Evolutionary conservation across 92 coral and sea anemone genomes (phyloP).

Genomic region (Paramuricea clavata): DNA sequence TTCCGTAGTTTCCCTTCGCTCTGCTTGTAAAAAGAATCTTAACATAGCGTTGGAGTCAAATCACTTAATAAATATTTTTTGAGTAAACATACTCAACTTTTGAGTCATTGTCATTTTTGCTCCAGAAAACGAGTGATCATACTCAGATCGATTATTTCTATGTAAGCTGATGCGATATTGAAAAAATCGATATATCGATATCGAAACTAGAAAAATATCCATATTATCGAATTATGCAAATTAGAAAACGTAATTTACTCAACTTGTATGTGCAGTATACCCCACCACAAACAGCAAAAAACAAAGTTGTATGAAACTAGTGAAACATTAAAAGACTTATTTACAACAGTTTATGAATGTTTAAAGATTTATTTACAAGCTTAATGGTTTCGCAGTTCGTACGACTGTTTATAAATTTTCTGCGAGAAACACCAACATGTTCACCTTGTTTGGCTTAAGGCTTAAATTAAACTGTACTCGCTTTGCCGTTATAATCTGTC

Average conservation of each 20-base stretch:
- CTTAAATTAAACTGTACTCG: conserved; percentile 22
- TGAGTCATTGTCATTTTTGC: too few relatives aligned
- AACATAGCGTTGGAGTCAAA: too few relatives aligned
- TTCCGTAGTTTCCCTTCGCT: too few relatives aligned
- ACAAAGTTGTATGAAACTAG: conserved; percentile 8
- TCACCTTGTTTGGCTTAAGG: conserved; percentile 16
- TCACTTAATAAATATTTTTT: too few relatives aligned
- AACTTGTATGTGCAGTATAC: conserved; percentile 4
- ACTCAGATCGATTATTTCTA: too few relatives aligned
- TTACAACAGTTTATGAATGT: not conserved
- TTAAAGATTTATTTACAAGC: not conserved
- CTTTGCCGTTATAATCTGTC: conserved; percentile 46
- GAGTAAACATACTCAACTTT: too few relatives aligned
- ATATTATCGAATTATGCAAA: conserved; percentile 38
- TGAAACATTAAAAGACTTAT: conserved; percentile 26
- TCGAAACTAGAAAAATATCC: conserved; percentile 23
- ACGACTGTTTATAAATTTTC: conserved; percentile 6
- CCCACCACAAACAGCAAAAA: conserved; percentile 31
- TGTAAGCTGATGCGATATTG: conserved; percentile 39
- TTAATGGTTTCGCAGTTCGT: not conserved
- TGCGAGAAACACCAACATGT: conserved; percentile 46
- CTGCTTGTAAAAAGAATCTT: too few relatives aligned
- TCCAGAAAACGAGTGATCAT: too few relatives aligned
- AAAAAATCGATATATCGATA: conserved; percentile 40
- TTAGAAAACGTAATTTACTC: conserved; percentile 21